These are phyloP conservation scores for Aleadryas rufinucha DNA, from an alignment of 2,113 vertebrate genomes.

Conservation along the genomic window DNA sequence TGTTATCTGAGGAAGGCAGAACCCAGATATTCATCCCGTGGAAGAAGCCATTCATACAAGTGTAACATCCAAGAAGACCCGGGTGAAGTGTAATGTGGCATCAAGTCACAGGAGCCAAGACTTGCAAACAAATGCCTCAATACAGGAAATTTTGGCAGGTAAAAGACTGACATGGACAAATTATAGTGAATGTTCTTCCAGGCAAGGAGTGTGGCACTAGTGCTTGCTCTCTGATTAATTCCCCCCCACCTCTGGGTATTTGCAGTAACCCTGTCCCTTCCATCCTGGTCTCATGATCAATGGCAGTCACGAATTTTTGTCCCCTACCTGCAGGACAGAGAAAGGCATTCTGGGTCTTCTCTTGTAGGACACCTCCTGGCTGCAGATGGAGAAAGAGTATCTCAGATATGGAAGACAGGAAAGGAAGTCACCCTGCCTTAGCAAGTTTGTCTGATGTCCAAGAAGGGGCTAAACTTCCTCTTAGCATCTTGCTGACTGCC, in stretches of 20 bases:
- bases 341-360: conserved; percentile 61
- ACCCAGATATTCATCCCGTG: background rate
- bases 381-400: background rate
- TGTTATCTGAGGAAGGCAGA: conserved; percentile 35
- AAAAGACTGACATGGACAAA: background rate
- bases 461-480: background rate
- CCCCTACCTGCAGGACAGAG: conserved; percentile 65
- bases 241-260: background rate
- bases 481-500: background rate
- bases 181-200: background rate
- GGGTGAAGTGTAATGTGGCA: background rate
- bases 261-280: background rate
- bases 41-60: background rate
- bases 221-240: background rate
- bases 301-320: background rate
- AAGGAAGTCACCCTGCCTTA: background rate
- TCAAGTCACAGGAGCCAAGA: background rate
- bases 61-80: background rate
- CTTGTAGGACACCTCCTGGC: conserved; percentile 60
- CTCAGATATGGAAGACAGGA: background rate
- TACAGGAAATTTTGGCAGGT: background rate
- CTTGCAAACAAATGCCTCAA: background rate
- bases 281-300: background rate
- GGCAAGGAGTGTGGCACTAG: background rate
- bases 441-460: background rate